Percentiles rank a stretch among this genome's conserved stretches.
phyloP scores from a whole-genome alignment of 2,113 vertebrate species.

The Brachyhypopomus gauderio region DNA sequence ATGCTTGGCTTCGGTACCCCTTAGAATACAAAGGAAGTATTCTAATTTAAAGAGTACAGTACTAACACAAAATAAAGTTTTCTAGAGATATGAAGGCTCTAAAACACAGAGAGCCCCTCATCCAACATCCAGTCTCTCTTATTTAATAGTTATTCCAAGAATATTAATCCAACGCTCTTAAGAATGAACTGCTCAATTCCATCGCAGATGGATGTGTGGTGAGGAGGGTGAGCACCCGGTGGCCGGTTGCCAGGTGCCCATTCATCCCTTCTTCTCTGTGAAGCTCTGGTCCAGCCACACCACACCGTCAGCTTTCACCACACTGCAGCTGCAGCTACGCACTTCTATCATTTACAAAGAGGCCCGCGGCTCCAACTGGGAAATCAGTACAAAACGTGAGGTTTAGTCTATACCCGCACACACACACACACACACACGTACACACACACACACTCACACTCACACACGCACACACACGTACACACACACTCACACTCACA shows the following conservation, averaged over 20 bases:
- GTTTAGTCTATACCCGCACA: neutral
- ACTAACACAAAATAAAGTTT: constrained; percentile 27
- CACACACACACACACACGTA: neutral
- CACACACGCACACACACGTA: neutral
- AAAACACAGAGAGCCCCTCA: neutral
- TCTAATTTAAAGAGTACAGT: constrained; percentile 35
- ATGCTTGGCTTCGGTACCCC: constrained; percentile 30
- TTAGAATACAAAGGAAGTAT: constrained; percentile 2
- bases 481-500: no score
- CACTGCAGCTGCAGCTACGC: neutral
- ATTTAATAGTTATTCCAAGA: constrained; percentile 44
- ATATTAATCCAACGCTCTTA: neutral
- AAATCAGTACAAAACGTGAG: constrained; percentile 46
- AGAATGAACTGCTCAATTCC: neutral
- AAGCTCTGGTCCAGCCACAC: constrained; percentile 2
- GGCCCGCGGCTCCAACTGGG: constrained; percentile 30
- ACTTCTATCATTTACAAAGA: constrained; percentile 28
- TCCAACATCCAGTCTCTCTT: neutral
- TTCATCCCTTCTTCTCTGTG: constrained; percentile 48
- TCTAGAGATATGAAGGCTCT: constrained; percentile 25
- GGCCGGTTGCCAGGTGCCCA: constrained; percentile 47
- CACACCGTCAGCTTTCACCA: constrained; percentile 14
- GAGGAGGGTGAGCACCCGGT: neutral
- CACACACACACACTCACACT: neutral
- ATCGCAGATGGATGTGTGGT: constrained; percentile 14